Conservation (phyloP, 2,797 vertebrate genomes). For the Sorex maritimensis region DNA sequence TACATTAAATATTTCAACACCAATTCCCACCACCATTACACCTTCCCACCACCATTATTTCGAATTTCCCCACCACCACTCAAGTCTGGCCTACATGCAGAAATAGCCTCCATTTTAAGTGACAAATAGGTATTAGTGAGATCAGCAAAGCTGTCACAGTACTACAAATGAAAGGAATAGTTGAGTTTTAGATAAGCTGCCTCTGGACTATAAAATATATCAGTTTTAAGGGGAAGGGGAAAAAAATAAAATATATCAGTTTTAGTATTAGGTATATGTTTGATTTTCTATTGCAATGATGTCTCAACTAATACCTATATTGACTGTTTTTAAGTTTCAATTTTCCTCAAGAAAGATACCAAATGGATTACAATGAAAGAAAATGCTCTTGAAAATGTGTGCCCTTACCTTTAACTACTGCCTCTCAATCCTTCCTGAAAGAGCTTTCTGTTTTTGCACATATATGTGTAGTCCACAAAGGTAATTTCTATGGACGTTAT, state of each 20-base stretch:
- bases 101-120: not conserved
- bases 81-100: too few relatives aligned
- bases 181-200: constrained; percentile 1
- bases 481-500: constrained; percentile 49
- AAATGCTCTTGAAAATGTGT: constrained; percentile 19
- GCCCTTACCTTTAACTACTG: not conserved
- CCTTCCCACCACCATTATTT: too few relatives aligned
- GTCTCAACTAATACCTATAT: not conserved
- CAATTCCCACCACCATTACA: too few relatives aligned
- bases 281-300: not conserved
- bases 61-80: too few relatives aligned
- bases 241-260: too few relatives aligned
- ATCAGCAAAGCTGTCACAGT: not conserved
- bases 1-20: too few relatives aligned
- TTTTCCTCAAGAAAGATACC: constrained; percentile 31
- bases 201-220: not conserved
- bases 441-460: not conserved
- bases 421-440: not conserved
- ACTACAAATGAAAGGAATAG: constrained; percentile 24
- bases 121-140: not conserved
- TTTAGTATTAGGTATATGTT: not conserved
- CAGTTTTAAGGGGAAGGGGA: too few relatives aligned
- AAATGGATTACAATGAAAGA: not conserved
- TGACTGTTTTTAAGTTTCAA: not conserved
- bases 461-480: not conserved